Evolutionary conservation across 1,140 invertebrate species (phyloP).

Genomic region (Drosophila pachea): DNA sequence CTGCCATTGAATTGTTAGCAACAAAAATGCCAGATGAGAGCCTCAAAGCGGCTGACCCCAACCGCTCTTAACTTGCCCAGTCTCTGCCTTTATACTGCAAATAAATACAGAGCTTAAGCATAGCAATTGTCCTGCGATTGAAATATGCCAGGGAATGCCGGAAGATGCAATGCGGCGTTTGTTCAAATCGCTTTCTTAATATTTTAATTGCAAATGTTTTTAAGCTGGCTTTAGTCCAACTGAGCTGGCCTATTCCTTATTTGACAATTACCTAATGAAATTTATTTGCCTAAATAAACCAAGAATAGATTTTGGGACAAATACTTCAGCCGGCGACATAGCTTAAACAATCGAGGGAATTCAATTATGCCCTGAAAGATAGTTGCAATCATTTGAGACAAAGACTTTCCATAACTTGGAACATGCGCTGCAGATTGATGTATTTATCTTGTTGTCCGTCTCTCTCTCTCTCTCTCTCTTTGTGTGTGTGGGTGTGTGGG

Average conservation of each 20-base stretch:
- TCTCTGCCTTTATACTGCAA: background rate
- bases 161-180: background rate
- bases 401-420: slow-evolving; percentile 10
- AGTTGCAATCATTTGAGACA: slow-evolving; percentile 14
- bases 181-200: no score
- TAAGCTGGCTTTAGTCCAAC: no score
- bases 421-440: slow-evolving; percentile 18
- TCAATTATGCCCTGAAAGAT: slow-evolving; percentile 1
- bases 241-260: background rate
- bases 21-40: slow-evolving; percentile 29
- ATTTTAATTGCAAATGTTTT: background rate
- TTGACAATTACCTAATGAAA: background rate
- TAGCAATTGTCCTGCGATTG: slow-evolving; percentile 10
- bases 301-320: slow-evolving; percentile 3
- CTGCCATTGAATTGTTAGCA: slow-evolving; percentile 38
- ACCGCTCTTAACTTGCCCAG: slow-evolving; percentile 6
- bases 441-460: slow-evolving; percentile 26
- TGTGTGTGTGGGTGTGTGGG: slow-evolving; percentile 1
- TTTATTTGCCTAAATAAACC: background rate
- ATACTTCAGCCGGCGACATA: background rate
- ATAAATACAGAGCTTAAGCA: background rate
- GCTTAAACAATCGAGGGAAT: background rate
- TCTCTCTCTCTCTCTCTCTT: background rate
- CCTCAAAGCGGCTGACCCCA: slow-evolving; percentile 35
- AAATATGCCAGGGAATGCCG: background rate